These are phyloP conservation scores for Drosophila bifasciata DNA, from an alignment of 1,140 invertebrate genomes.

Conservation along the genomic window DNA sequence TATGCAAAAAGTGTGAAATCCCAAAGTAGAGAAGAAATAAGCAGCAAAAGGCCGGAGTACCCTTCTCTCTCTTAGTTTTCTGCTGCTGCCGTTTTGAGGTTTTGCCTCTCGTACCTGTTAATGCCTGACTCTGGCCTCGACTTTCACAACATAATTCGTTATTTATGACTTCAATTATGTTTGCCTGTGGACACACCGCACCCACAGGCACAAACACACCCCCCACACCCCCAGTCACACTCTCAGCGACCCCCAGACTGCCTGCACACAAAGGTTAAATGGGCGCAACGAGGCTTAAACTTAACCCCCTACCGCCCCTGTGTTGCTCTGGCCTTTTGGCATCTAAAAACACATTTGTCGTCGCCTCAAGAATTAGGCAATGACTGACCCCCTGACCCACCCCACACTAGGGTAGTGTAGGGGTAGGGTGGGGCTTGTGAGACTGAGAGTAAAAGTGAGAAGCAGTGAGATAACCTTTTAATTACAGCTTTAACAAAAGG, in stretches of 20 bases:
- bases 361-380: constrained; percentile 48
- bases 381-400: constrained; percentile 16
- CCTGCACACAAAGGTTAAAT: constrained; percentile 58
- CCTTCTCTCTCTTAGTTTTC: constrained; percentile 28
- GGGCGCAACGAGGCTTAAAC: constrained; percentile 61
- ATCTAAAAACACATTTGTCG: constrained; percentile 64
- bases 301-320: constrained; percentile 52
- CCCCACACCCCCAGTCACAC: background rate
- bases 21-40: constrained; percentile 49
- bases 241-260: background rate
- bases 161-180: constrained; percentile 82
- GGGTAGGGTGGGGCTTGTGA: background rate
- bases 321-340: constrained; percentile 24
- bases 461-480: constrained; percentile 39
- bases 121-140: constrained; percentile 62
- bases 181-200: constrained; percentile 61
- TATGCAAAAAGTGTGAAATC: constrained; percentile 75
- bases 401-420: constrained; percentile 11
- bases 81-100: background rate
- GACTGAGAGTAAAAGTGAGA: no score
- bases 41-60: constrained; percentile 63
- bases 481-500: constrained; percentile 28
- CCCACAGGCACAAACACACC: constrained; percentile 31
- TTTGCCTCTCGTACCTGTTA: constrained; percentile 16
- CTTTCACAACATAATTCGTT: constrained; percentile 80